Percentiles rank a stretch among this genome's conserved stretches.
Conservation (phyloP, 2,797 vertebrate species). For the Knipowitschia caucasica region DNA sequence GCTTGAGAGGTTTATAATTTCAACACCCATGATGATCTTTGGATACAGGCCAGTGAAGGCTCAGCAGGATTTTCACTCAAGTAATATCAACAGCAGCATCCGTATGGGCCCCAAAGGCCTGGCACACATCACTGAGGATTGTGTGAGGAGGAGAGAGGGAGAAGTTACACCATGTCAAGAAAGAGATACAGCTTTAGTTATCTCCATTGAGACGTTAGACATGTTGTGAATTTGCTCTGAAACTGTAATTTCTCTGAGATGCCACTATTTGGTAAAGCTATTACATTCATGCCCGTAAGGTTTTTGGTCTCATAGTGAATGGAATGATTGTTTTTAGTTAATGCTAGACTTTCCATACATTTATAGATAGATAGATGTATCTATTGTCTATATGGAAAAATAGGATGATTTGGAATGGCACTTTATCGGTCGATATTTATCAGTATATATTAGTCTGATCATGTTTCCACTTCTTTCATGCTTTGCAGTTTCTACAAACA, state of each 20-base stretch:
- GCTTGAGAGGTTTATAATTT: constrained; percentile 61
- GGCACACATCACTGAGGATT: constrained; percentile 27
- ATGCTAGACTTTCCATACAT: too few relatives aligned
- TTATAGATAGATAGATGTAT: too few relatives aligned
- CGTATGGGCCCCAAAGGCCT: constrained; percentile 34
- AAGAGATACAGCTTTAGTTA: neutral
- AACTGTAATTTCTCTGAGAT: neutral
- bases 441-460: too few relatives aligned
- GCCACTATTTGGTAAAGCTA: neutral
- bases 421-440: too few relatives aligned
- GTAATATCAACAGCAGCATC: constrained; percentile 35
- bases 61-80: constrained; percentile 48
- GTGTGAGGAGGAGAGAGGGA: constrained; percentile 12
- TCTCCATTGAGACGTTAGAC: neutral
- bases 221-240: neutral
- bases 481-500: constrained; percentile 27
- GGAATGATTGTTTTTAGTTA: too few relatives aligned
- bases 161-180: neutral
- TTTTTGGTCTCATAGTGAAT: neutral
- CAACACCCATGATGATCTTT: constrained; percentile 55
- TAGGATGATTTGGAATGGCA: too few relatives aligned
- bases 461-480: neutral
- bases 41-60: constrained; percentile 40
- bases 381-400: too few relatives aligned
- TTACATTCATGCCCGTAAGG: neutral